Percentiles rank a stretch among this genome's conserved stretches.
Evolutionary conservation across 2,113 vertebrate species (phyloP).

Genomic region (Asarcornis scutulata): DNA sequence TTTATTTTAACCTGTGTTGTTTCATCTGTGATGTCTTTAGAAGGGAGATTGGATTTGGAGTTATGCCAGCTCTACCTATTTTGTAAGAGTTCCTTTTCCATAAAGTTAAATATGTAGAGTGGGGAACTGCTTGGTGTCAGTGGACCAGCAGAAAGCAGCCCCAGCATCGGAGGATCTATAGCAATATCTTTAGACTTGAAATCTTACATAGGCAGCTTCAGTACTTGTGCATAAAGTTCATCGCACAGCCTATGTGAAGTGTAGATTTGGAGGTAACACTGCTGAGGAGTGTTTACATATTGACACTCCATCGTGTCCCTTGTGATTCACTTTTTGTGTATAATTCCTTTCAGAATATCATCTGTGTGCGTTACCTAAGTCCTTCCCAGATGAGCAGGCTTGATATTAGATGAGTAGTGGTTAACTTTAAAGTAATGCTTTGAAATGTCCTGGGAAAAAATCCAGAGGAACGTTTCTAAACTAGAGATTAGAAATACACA

Average conservation of each 20-base stretch:
- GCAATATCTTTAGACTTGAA: neutral
- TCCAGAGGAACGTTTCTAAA: slow-evolving; percentile 57
- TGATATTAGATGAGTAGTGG: slow-evolving; percentile 38
- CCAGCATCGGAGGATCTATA: neutral
- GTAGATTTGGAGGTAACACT: neutral
- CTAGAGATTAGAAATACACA: slow-evolving; percentile 38
- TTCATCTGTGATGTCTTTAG: neutral
- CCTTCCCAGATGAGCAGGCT: slow-evolving; percentile 6
- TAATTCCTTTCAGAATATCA: slow-evolving; percentile 33
- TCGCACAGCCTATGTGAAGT: neutral
- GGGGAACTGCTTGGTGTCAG: neutral
- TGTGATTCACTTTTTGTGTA: slow-evolving; percentile 26
- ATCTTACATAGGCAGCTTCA: neutral
- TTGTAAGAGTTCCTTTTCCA: neutral
- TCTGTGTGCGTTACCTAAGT: slow-evolving; percentile 31
- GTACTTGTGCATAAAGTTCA: neutral
- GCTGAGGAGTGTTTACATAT: slow-evolving; percentile 73
- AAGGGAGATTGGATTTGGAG: neutral
- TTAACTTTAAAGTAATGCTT: slow-evolving; percentile 46
- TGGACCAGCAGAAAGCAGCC: neutral
- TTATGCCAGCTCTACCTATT: neutral
- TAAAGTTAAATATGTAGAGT: neutral
- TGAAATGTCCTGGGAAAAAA: slow-evolving; percentile 67
- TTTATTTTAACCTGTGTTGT: neutral
- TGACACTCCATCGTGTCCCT: slow-evolving; percentile 9